These are phyloP conservation scores for Patiria miniata DNA, from an alignment of 35 echinoderm and acorn worm species.

Conservation along the genomic window DNA sequence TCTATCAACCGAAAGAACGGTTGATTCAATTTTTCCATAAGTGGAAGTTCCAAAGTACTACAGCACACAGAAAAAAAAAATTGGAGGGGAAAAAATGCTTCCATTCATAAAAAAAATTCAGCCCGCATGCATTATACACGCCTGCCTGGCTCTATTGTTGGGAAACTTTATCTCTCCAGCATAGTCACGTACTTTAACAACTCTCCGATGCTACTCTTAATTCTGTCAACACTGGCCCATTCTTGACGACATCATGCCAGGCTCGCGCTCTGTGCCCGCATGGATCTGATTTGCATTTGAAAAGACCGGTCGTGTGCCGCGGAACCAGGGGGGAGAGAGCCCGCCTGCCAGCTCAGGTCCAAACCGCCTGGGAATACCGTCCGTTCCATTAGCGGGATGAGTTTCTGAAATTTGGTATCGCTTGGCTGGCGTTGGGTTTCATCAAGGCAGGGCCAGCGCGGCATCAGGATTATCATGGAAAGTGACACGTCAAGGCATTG, in stretches of 20 bases:
- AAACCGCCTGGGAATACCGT: slow-evolving; percentile 5
- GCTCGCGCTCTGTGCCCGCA: not conserved
- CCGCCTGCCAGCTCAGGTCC: not conserved
- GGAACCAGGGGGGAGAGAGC: slow-evolving; percentile 13
- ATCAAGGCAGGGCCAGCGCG: not conserved
- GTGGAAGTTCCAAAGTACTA: not conserved
- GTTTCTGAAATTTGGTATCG: slow-evolving; percentile 33
- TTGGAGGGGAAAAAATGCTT: not conserved
- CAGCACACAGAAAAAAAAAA: not conserved
- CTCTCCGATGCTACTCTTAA: slow-evolving; percentile 25
- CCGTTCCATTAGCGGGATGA: slow-evolving; percentile 27
- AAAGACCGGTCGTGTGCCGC: slow-evolving; percentile 20
- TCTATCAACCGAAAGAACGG: not conserved
- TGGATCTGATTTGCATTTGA: slow-evolving; percentile 21
- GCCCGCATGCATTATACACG: slow-evolving; percentile 4
- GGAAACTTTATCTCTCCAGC: slow-evolving; percentile 13
- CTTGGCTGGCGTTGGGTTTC: slow-evolving; percentile 32
- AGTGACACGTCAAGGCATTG: not conserved
- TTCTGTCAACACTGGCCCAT: slow-evolving; percentile 23
- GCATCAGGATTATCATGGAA: slow-evolving; percentile 19
- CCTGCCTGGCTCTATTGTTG: slow-evolving; percentile 10
- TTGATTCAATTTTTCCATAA: slow-evolving; percentile 22
- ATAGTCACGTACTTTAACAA: slow-evolving; percentile 29
- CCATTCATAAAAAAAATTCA: slow-evolving; percentile 18
- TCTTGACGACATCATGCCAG: slow-evolving; percentile 25